Evolutionary conservation across 2,797 vertebrate species (phyloP), one percentile per base, ranked within the genome.

Genomic region (Tympanoctomys barrerae): DNA sequence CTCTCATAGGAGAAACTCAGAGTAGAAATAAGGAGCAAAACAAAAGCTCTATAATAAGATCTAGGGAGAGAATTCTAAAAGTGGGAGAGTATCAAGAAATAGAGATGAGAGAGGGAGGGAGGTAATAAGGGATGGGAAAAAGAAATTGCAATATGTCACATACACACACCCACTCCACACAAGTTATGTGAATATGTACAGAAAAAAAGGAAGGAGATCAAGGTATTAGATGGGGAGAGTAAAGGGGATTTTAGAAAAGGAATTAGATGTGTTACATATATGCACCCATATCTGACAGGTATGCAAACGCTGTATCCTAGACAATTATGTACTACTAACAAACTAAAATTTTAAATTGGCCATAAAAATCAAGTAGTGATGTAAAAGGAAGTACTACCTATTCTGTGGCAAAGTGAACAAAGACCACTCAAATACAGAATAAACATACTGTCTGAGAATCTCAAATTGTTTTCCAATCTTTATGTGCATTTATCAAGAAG

Each of bases 341-440:
- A 46, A 49, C 42, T 49, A 46, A 77, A 46, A 28, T 49, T 77
- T 77, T 28, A 5, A 77, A 77, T 46, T 28, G 73, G 13, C 24
- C 42, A 46, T 33, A 73, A 91, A 88, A 86, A 64, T 7, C 62
- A 54, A 85, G 22, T 87, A 22, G 11, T 80, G 82, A 75, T 64
- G 28, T 79, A 92, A 94, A 94, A 86, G 81, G 24, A 39, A 82
- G 4, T 46, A 62, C 82, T 61, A 24, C 31, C 26, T 57, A 88
- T 87, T 87, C 10, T 82, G 22, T 85, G 36, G 31, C 64, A 94
- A 94, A 33, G 19, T 78, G n/a, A 79, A 79, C 18, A 33, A 94
- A 77, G 0, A 78, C 0, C 1, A 62, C 59, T 49, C 28, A 96
- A 80, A 75, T 71, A 79, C 36, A 10, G 59, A 87, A 82, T 26